Evolutionary conservation across 2,113 vertebrate genomes (phyloP).

Genomic region (Paedocypris sp.): DNA sequence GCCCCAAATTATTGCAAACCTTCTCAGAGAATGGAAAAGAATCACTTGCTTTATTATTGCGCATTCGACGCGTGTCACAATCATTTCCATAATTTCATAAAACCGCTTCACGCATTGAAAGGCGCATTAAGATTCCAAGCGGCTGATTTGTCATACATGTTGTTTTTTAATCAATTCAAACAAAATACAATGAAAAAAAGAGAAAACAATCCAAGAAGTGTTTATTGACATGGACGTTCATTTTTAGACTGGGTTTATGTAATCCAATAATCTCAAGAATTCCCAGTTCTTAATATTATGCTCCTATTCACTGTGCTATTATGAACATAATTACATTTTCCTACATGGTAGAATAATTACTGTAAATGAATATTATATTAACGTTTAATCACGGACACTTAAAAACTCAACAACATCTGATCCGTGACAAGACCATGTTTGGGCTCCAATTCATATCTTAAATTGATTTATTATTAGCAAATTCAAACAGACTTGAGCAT

Average conservation of each 20-base stretch:
- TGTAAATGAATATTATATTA: background rate
- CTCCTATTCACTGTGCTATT: background rate
- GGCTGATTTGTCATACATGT: background rate
- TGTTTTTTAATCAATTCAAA: too few species aligned
- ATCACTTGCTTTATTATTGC: constrained; percentile 36
- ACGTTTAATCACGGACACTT: background rate
- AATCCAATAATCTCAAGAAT: background rate
- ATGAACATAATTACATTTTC: background rate
- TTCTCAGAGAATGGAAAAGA: constrained; percentile 33
- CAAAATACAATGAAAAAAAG: too few species aligned
- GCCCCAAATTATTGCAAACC: constrained; percentile 16
- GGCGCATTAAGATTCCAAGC: too few species aligned
- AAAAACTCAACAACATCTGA: too few species aligned
- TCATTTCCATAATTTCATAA: constrained; percentile 25
- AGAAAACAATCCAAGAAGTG: too few species aligned
- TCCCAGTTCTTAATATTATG: background rate
- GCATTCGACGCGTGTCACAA: constrained; percentile 25
- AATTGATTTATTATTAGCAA: too few species aligned
- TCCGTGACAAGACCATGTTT: too few species aligned
- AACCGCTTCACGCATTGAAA: background rate
- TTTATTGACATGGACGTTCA: too few species aligned
- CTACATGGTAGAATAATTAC: background rate
- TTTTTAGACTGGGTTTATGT: too few species aligned
- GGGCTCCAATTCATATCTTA: too few species aligned
- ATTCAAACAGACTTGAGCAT: too few species aligned